These are phyloP conservation scores for Pandemis corylana DNA, from an alignment of 2,888 invertebrate genomes.

Conservation along the genomic window DNA sequence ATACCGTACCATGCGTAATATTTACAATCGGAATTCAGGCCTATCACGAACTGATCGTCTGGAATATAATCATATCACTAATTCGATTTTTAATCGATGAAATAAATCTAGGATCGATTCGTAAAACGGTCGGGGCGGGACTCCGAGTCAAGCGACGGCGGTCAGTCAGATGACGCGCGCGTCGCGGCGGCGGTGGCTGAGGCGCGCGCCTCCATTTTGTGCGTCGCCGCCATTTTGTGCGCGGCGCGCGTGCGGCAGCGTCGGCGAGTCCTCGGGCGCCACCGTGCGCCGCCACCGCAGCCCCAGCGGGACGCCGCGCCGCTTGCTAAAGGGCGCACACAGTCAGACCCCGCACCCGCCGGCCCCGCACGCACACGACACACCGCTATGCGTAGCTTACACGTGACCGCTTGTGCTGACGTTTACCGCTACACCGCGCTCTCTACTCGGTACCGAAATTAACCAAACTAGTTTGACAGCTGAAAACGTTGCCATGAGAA, in stretches of 20 bases:
- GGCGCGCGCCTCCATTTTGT: conserved; percentile 45
- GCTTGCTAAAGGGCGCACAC: conserved; percentile 64
- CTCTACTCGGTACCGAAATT: no score
- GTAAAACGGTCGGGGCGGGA: conserved; percentile 5
- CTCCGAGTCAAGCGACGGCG: conserved; percentile 46
- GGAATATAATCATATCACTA: conserved; percentile 7
- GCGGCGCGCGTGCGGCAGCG: conserved; percentile 41
- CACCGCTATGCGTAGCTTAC: conserved; percentile 33
- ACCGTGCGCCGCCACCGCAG: conserved; percentile 72
- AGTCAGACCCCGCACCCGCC: conserved; percentile 51
- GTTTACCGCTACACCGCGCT: no score
- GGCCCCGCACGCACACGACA: conserved; percentile 38
- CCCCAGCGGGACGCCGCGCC: conserved; percentile 61
- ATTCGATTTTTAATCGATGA: conserved; percentile 8
- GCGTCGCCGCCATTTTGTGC: conserved; percentile 43
- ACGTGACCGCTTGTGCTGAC: conserved; percentile 8
- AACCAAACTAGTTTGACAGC: no score
- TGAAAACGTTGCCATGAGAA: no score
- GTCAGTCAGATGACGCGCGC: conserved; percentile 63
- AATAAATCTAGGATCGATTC: not conserved
- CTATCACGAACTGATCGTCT: conserved; percentile 12
- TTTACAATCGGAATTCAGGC: conserved; percentile 20
- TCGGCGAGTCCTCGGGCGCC: conserved; percentile 59
- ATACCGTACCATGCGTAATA: conserved; percentile 25
- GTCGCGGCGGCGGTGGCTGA: conserved; percentile 49